These are phyloP conservation scores for Armadillidium nasatum DNA, from an alignment of 1,140 invertebrate genomes.

Conservation along the genomic window DNA sequence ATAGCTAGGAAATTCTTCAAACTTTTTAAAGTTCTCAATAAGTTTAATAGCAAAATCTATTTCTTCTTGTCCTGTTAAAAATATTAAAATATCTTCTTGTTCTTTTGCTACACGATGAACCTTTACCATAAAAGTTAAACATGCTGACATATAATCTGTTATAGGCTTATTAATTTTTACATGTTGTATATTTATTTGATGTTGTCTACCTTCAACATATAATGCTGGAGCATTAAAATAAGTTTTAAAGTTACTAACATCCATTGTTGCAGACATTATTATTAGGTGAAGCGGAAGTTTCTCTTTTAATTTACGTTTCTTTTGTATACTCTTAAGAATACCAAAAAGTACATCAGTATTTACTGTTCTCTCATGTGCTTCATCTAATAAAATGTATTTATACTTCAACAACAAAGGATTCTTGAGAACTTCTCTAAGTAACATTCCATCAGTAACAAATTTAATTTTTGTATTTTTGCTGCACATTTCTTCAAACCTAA, in stretches of 20 bases:
- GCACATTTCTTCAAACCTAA: constrained; percentile 85
- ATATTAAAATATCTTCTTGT: constrained; percentile 89
- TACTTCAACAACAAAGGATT: constrained; percentile 69
- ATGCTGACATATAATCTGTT: constrained; percentile 74
- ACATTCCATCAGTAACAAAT: constrained; percentile 92
- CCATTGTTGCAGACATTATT: constrained; percentile 93
- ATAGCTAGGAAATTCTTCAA: constrained; percentile 51
- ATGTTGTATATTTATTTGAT: constrained; percentile 71
- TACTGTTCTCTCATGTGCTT: constrained; percentile 94
- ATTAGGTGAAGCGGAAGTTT: constrained; percentile 58
- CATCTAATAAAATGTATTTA: constrained; percentile 85
- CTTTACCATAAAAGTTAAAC: constrained; percentile 83
- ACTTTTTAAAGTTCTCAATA: constrained; percentile 67
- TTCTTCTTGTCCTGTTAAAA: constrained; percentile 97
- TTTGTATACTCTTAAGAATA: constrained; percentile 73
- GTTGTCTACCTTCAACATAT: constrained; percentile 83
- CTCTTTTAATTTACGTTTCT: constrained; percentile 57
- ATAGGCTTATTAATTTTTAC: constrained; percentile 59
- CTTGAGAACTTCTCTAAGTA: constrained; percentile 78
- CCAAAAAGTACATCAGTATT: constrained; percentile 90
- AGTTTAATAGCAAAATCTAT: constrained; percentile 80
- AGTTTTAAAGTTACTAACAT: constrained; percentile 83
- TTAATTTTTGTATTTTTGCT: constrained; percentile 69
- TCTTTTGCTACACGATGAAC: constrained; percentile 76
- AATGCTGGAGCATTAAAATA: constrained; percentile 86